Conservation (phyloP, 2,888 invertebrate species). For the Trachelus troglodyta region DNA sequence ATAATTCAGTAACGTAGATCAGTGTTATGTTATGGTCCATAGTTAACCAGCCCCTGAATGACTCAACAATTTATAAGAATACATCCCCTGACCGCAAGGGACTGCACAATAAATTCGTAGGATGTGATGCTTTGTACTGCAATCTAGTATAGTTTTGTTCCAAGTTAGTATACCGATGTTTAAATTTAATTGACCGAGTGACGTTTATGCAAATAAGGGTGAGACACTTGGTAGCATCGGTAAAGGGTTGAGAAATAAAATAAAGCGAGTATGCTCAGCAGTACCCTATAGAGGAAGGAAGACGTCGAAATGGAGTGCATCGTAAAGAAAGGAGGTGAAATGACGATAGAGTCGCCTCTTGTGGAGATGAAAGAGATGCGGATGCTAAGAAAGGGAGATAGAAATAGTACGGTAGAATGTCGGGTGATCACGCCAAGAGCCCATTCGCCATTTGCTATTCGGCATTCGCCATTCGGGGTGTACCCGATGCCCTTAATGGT, state of each 20-base stretch:
- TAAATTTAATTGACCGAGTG: slow-evolving; percentile 30
- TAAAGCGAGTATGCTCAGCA: neutral
- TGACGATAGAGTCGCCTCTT: slow-evolving; percentile 10
- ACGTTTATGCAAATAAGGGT: slow-evolving; percentile 29
- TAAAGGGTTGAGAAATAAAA: slow-evolving; percentile 16
- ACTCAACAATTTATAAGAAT: neutral
- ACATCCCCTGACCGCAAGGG: neutral
- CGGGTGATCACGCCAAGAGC: slow-evolving; percentile 40
- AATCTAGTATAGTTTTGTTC: neutral
- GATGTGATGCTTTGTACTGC: neutral
- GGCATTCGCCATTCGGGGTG: slow-evolving; percentile 23
- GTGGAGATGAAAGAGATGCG: slow-evolving; percentile 21
- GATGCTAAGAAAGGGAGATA: slow-evolving; percentile 22
- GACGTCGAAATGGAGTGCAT: slow-evolving; percentile 17
- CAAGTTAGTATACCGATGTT: neutral
- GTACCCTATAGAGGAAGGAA: neutral
- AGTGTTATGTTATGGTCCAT: neutral
- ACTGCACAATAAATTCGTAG: neutral
- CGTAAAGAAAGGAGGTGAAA: slow-evolving; percentile 11
- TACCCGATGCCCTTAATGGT: slow-evolving; percentile 45
- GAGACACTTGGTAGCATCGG: slow-evolving; percentile 22
- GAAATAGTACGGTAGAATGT: slow-evolving; percentile 15
- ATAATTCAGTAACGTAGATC: neutral
- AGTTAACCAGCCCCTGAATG: neutral
- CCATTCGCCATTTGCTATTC: slow-evolving; percentile 30